Base-by-base conservation (phyloP, 1,140 invertebrate species). In the Whitmania pigra region DNA sequence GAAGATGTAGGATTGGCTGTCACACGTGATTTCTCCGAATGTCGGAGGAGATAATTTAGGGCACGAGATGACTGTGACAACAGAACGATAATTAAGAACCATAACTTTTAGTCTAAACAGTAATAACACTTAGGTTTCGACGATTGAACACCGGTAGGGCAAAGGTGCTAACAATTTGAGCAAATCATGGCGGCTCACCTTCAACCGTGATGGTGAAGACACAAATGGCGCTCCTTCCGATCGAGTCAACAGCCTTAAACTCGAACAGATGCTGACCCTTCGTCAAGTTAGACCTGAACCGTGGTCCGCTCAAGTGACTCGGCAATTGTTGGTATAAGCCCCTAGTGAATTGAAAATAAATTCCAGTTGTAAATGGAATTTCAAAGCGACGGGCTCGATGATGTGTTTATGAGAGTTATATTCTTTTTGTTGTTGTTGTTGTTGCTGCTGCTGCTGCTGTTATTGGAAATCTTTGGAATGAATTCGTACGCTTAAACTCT, bases 201-300 rank as follows among this genome's bases (percentile, higher is more conserved):
- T 25, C 29, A 11, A 63, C 57, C 11, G 29, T 18, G 57, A 63
- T 20, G 57, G 22, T 63, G 29, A 63, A 22, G 29, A 63, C 57
- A n/a, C 57, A 63, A 13, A 63, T 63, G 57, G 57, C 57, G 29
- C 57, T 63, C 6, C 29, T 63, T 22, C 57, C 57, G 22, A 25
- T 31, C 22, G 29, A 22, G 57, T 63, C 57, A 63, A 63, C 57
- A 31, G 29, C 57, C 57, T 63, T 63, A 31, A 63, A 63, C 57
- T 63, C 57, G 57, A 63, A 63, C 22, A 63, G 57, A 31, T 63
- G 57, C 22, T 63, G 29, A 31, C 57, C 57, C 57, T 63, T 31
- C 57, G 57, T 63, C 22, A 63, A 22, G 57, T 63, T 31, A 63
- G 22, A 25, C 29, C 57, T 63, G 22, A 63, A 25, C 29, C 22